Conservation (phyloP, 2,797 vertebrate species). For the Galago senegalensis region DNA sequence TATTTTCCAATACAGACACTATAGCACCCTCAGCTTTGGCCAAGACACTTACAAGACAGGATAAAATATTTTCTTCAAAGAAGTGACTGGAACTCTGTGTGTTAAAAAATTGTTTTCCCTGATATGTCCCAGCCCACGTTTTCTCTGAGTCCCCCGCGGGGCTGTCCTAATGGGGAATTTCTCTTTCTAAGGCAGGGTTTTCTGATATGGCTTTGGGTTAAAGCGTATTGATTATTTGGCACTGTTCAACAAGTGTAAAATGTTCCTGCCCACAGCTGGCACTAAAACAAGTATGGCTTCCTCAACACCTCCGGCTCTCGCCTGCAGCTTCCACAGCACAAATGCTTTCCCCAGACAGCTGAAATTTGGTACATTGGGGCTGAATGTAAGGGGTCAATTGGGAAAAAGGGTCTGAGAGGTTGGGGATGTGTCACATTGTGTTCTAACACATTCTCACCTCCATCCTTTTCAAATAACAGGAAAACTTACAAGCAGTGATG, state of each 20-base stretch:
- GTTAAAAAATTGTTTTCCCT: slow-evolving; percentile 4
- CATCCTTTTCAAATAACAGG: not conserved
- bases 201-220: not conserved
- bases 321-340: not conserved
- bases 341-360: not conserved
- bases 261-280: not conserved
- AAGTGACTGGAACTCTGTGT: not conserved
- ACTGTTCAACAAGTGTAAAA: not conserved
- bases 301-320: not conserved
- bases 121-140: fast-evolving
- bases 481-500: not conserved
- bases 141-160: not conserved
- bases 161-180: not conserved
- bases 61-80: not conserved
- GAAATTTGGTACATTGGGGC: no score
- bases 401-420: not conserved
- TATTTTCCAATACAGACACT: not conserved
- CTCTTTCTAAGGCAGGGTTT: not conserved
- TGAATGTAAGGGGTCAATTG: not conserved
- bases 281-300: not conserved
- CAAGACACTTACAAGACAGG: not conserved
- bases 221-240: not conserved
- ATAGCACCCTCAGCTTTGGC: not conserved
- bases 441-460: not conserved
- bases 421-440: not conserved